A percentile compares a stretch with the other conserved stretches of the same genome.
These are phyloP conservation scores for Halcyon leucocephala DNA, from an alignment of 2,797 vertebrate genomes.

Conservation along the genomic window DNA sequence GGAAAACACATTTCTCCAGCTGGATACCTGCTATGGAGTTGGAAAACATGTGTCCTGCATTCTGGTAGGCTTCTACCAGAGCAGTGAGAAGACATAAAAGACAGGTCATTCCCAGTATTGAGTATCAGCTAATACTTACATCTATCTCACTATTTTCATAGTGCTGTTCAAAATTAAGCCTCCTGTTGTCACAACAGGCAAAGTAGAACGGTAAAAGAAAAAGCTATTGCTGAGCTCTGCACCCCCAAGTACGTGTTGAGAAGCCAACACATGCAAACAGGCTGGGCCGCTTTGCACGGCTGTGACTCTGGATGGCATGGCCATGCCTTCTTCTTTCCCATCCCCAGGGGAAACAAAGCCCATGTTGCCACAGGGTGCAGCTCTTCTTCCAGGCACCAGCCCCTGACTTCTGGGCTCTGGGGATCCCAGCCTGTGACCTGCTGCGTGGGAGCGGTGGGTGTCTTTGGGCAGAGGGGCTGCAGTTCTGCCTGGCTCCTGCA, in stretches of 20 bases:
- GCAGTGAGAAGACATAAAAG: conserved; percentile 19
- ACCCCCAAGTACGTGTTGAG: not conserved
- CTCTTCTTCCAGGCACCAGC: not conserved
- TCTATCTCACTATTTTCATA: not conserved
- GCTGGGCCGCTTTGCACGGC: fast-evolving
- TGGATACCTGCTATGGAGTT: conserved; percentile 62
- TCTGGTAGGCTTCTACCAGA: conserved; percentile 53
- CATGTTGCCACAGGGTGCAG: fast-evolving
- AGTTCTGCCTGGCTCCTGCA: not conserved
- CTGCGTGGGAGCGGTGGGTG: fast-evolving
- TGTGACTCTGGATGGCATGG: not conserved
- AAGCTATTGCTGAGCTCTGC: not conserved
- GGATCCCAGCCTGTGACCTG: not conserved
- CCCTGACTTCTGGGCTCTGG: not conserved
- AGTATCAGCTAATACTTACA: conserved; percentile 22
- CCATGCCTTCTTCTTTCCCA: not conserved
- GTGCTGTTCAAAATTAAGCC: conserved; percentile 12
- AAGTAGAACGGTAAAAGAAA: not conserved
- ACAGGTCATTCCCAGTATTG: conserved; percentile 5
- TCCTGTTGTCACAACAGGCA: not conserved
- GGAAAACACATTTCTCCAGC: conserved; percentile 60
- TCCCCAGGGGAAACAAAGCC: fast-evolving
- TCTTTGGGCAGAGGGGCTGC: not conserved
- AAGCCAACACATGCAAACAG: not conserved
- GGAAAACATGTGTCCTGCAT: conserved; percentile 58